phyloP scores from a whole-genome alignment of 2,797 vertebrate genomes.

The Myotis vivesi region DNA sequence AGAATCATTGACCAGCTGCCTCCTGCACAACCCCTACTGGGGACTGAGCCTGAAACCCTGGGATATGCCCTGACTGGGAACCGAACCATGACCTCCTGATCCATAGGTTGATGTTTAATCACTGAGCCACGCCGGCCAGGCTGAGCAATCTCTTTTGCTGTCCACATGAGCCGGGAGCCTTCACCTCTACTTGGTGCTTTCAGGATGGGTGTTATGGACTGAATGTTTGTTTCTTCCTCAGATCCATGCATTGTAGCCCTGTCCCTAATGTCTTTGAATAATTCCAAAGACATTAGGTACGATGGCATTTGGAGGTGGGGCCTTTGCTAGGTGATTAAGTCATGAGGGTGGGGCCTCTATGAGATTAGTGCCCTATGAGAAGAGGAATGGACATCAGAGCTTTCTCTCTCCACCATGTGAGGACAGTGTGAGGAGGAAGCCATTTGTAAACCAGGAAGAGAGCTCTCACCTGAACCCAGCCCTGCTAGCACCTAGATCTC shows the following conservation, averaged over 20 bases:
- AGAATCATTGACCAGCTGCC: too few species aligned
- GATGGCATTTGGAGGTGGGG: neutral
- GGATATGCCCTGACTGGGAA: too few species aligned
- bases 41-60: too few species aligned
- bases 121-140: too few species aligned
- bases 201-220: fast-evolving
- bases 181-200: neutral
- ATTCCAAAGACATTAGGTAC: too few species aligned
- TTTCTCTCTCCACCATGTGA: neutral
- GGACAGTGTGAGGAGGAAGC: neutral
- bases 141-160: neutral
- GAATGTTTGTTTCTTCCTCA: neutral
- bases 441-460: neutral
- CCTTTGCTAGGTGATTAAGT: neutral
- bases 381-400: neutral
- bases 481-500: neutral
- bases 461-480: neutral
- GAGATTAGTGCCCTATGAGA: neutral
- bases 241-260: too few species aligned
- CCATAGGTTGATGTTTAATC: too few species aligned
- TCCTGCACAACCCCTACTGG: too few species aligned
- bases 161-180: neutral
- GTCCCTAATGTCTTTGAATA: too few species aligned
- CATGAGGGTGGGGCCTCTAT: neutral
- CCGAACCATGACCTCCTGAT: too few species aligned